phyloP scores from a whole-genome alignment of 1,140 invertebrate species.

The Drosophila pectinifera region DNA sequence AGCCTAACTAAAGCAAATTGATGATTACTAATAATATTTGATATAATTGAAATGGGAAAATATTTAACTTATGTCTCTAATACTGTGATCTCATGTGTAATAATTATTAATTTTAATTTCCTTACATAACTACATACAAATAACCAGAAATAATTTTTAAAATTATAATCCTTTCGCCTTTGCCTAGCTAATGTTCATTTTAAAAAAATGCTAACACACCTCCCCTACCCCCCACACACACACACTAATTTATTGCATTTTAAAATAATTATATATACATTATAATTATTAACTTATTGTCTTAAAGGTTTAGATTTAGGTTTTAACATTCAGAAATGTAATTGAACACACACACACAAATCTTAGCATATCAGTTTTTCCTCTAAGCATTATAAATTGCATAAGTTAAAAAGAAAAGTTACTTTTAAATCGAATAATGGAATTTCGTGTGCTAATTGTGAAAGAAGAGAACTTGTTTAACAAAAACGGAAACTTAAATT shows the following conservation, averaged over 20 bases:
- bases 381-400: conserved; percentile 64
- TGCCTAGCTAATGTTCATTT: conserved; percentile 78
- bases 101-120: conserved; percentile 85
- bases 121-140: conserved; percentile 53
- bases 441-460: conserved; percentile 53
- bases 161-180: conserved; percentile 65
- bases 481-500: conserved; percentile 41
- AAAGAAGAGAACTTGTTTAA: conserved; percentile 50
- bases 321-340: conserved; percentile 59
- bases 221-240: conserved; percentile 41
- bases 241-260: conserved; percentile 79
- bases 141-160: conserved; percentile 69
- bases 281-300: conserved; percentile 75
- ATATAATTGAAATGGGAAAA: conserved; percentile 64
- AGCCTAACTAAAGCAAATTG: conserved; percentile 58
- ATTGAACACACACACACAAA: conserved; percentile 41
- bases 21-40: conserved; percentile 34
- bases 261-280: conserved; percentile 60
- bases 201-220: conserved; percentile 45
- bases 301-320: conserved; percentile 72
- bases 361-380: conserved; percentile 75
- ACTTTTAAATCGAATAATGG: conserved; percentile 51
- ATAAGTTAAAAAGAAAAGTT: conserved; percentile 44
- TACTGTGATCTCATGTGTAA: conserved; percentile 85
- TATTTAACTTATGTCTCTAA: conserved; percentile 85